Base-by-base conservation (phyloP, 2,888 invertebrate species). In the Chironomus tentans region DNA sequence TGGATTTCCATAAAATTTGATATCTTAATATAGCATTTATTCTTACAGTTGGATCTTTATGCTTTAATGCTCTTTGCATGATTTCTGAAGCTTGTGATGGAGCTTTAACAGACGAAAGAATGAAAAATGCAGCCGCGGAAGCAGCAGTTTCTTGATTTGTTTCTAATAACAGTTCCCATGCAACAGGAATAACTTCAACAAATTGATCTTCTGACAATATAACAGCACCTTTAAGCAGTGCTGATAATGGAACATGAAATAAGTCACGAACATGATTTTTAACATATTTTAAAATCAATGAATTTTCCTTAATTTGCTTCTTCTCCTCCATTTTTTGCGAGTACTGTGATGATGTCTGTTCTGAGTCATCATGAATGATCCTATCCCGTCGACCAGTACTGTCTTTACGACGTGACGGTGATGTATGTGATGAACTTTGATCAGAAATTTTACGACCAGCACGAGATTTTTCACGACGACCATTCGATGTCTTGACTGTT, bases 141-240 rank as follows among this genome's bases (percentile, higher is more conserved):
- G 94, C 91, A 50, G 92, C 89, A 7, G 94, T 91, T 82, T 94
- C 94, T 77, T 80, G 80, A 81, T 97, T 97, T n/a, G 91, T 88
- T 81, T 99, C 98, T 62, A 98, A 83, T 4, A 99, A 86, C 18
- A 99, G 86, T 81, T 97, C 95, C 99, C 99, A 99, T 0, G 97
- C 94, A 0, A 96, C 92, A 0, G 95, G 93, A 77, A 98, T 88
- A 50, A 96, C 90, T 79, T 96, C 95, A 2, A 91, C 87, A 80
- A 96, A 95, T 79, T 94, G 87, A 68, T 95, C 96, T 81, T 96
- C 96, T 2, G 90, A 87, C 82, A 98, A 87, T 3, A 96, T 91
- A 0, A 94, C 93, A 0, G 95, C 95, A 0, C 95, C 94, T 85
- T 98, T 98, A 7, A 96, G 87, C 75, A 97, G 84, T 0, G 92